These are phyloP conservation scores for Lasioglossum malachurum DNA, from an alignment of 2,888 invertebrate species.

Conservation along the genomic window DNA sequence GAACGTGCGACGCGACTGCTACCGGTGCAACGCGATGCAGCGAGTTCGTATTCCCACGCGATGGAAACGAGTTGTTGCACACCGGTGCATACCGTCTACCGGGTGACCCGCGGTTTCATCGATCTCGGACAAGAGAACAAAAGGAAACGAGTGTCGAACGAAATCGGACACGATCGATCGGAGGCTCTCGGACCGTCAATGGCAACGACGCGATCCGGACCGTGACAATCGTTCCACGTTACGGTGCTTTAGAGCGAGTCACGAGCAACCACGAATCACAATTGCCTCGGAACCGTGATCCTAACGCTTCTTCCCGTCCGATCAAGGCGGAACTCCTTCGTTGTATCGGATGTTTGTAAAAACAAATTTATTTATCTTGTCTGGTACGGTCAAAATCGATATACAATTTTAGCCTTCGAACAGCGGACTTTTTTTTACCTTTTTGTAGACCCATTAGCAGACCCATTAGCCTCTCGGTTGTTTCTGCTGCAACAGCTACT, in stretches of 20 bases:
- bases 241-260: slow-evolving; percentile 2
- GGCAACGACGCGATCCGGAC: neutral
- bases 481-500: no score
- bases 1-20: slow-evolving; percentile 25
- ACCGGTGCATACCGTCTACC: slow-evolving; percentile 37
- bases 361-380: neutral
- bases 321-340: neutral
- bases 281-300: neutral
- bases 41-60: slow-evolving; percentile 63
- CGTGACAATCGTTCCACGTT: slow-evolving; percentile 14
- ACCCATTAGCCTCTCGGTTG: no score
- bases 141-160: neutral
- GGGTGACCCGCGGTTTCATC: slow-evolving; percentile 37
- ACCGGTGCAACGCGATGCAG: slow-evolving; percentile 25
- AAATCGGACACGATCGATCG: slow-evolving; percentile 6
- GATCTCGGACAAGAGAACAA: neutral
- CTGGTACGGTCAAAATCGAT: neutral
- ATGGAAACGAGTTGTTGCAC: slow-evolving; percentile 45
- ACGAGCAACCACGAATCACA: slow-evolving; percentile 7
- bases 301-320: neutral
- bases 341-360: neutral
- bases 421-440: no score
- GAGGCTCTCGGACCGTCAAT: neutral
- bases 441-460: no score
- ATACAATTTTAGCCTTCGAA: neutral